Percentiles rank a stretch among this genome's conserved stretches.
These are phyloP conservation scores for Dryomyza anilis DNA, from an alignment of 2,888 invertebrate genomes.

Conservation along the genomic window DNA sequence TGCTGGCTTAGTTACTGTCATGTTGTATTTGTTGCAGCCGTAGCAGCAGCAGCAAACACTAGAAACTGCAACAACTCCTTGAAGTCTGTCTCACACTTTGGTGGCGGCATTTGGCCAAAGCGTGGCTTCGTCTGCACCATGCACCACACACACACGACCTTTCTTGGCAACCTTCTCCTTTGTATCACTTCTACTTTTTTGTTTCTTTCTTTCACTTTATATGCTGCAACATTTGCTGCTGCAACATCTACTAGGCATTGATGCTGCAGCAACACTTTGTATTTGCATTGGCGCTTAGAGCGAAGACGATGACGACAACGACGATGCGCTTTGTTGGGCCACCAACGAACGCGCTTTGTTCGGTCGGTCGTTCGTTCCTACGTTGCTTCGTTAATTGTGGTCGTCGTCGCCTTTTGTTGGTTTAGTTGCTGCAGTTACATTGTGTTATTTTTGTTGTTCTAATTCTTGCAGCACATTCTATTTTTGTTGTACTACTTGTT, in stretches of 20 bases:
- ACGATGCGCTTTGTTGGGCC: no score
- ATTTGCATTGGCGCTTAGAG: constrained; percentile 23
- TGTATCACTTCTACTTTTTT: neutral
- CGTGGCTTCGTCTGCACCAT: neutral
- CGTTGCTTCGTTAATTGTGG: neutral
- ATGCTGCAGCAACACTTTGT: neutral
- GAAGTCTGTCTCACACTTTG: no score
- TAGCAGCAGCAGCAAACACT: neutral
- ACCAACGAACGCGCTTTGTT: constrained; percentile 17
- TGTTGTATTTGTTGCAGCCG: constrained; percentile 15
- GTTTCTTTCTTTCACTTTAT: neutral
- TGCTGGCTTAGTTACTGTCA: constrained; percentile 19
- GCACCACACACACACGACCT: neutral
- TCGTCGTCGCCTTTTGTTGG: constrained; percentile 37
- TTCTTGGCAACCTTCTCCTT: no score
- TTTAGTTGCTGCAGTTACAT: constrained; percentile 3
- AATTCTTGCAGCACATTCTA: constrained; percentile 6
- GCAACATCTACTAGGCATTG: neutral
- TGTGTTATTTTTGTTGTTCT: constrained; percentile 3
- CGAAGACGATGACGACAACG: no score
- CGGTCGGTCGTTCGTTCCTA: neutral
- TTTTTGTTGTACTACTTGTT: neutral
- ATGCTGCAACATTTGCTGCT: neutral
- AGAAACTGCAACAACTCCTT: neutral
- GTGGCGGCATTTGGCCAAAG: no score